Conservation (phyloP, 2,888 invertebrate species). For the Calephelis perditalis region DNA sequence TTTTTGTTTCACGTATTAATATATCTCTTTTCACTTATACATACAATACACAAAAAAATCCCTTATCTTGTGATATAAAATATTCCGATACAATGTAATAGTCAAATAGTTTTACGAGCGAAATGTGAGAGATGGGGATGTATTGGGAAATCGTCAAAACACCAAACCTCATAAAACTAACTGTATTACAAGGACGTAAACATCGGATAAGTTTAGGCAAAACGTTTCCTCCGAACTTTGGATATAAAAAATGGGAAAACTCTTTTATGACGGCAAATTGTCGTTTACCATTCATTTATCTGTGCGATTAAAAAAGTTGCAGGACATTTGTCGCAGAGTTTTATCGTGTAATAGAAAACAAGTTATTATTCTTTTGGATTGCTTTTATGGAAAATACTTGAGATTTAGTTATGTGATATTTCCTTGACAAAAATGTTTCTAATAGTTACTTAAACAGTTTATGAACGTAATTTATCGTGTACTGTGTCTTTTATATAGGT, state of each 20-base stretch:
- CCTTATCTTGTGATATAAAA: neutral
- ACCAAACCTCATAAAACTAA: conserved; percentile 11
- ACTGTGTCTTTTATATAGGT: too few species aligned
- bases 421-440: too few species aligned
- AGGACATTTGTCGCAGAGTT: neutral
- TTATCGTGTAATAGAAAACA: neutral
- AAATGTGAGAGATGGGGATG: conserved; percentile 5
- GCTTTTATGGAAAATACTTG: too few species aligned
- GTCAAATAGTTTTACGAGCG: neutral
- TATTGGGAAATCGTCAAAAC: conserved; percentile 10
- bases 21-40: neutral
- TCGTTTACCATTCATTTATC: conserved; percentile 12
- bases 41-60: neutral
- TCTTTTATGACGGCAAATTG: conserved; percentile 2
- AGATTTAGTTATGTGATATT: too few species aligned
- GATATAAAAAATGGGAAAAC: conserved; percentile 8
- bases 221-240: conserved; percentile 5
- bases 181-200: conserved; percentile 7
- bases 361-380: neutral
- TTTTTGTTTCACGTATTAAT: too few species aligned
- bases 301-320: conserved; percentile 11
- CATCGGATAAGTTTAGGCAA: conserved; percentile 11
- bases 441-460: too few species aligned
- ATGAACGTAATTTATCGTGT: too few species aligned
- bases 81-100: neutral